Base-by-base conservation (phyloP, 2,888 invertebrate genomes). In the Cabera pusaria region DNA sequence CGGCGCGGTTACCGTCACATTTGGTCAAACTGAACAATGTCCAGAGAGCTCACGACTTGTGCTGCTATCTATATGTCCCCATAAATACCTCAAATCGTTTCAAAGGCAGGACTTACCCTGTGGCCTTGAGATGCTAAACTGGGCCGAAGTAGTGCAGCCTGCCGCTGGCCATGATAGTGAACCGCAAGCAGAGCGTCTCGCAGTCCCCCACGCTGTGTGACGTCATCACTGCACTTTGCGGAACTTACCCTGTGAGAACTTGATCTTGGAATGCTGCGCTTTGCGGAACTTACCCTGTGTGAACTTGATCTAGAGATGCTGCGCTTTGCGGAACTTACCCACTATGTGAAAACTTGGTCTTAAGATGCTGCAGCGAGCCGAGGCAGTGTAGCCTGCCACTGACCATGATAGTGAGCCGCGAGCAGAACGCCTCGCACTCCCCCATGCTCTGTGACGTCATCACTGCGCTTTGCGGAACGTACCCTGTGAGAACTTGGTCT, bases 391-490 rank as follows among this genome's bases (percentile, higher is more conserved):
- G 91, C 28, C 90, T 83, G 0, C 95, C 96, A 63, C 92, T 91
- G 18, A 94, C 95, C 95, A 96, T 95, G 41, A 96, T 93, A 18
- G 94, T 94, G 55, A 96, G 81, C 29, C 93, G 81, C 0, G 92
- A 92, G 59, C 93, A 94, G 5, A 94, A 70, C 0, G 91, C 92
- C 71, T 94, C 93, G 59, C 93, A 93, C 64, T 94, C 94, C 58
- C 92, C 92, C 92, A 94, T 93, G 31, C 20, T 31, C 31, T 38
- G 38, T 23, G 38, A 24, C 17, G 38, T 38, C 24, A 95, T 76
- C 5, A 95, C 90, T 5, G 17, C 6, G 1, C 7, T 6, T 10
- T 14, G 10, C 2, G 14, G 11, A 2, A 14, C 92, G 92, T 56
- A 91, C 90, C 71, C 93, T 94, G 44, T 92, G 80, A 67, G 56